Evolutionary conservation across 2,113 vertebrate species (phyloP).

Genomic region (Balaeniceps rex): DNA sequence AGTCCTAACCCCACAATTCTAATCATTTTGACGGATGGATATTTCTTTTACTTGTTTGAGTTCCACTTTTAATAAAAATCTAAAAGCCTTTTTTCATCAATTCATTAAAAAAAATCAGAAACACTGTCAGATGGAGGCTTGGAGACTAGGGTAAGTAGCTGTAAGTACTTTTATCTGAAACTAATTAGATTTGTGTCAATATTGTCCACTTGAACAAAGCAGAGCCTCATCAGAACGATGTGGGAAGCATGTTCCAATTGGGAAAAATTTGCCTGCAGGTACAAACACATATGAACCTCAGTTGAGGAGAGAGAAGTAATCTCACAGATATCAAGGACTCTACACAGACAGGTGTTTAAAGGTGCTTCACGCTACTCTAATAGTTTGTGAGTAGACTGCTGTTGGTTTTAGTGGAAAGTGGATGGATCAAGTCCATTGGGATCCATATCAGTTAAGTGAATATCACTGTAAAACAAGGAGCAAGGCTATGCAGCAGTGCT

Average conservation of each 20-base stretch:
- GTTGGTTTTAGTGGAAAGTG: neutral
- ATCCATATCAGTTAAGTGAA: neutral
- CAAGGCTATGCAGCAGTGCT: neutral
- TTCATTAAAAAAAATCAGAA: neutral
- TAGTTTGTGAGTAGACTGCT: neutral
- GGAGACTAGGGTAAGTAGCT: neutral
- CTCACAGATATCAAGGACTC: neutral
- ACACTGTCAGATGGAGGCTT: neutral
- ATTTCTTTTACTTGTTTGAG: neutral
- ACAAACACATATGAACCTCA: neutral
- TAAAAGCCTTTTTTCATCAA: neutral
- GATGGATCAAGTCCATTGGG: neutral
- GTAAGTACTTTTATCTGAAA: neutral
- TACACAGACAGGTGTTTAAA: neutral
- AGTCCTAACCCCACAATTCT: neutral
- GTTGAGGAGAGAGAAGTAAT: neutral
- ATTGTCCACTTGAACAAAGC: neutral
- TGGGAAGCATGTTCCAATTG: neutral
- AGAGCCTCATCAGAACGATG: neutral
- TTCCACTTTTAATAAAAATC: neutral
- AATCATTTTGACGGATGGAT: neutral
- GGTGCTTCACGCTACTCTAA: neutral
- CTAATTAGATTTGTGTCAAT: neutral
- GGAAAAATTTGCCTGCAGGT: slow-evolving; percentile 8
- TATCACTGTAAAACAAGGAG: neutral